Evolutionary conservation across 2,797 vertebrate species (phyloP).

Genomic region (Chelmon rostratus): DNA sequence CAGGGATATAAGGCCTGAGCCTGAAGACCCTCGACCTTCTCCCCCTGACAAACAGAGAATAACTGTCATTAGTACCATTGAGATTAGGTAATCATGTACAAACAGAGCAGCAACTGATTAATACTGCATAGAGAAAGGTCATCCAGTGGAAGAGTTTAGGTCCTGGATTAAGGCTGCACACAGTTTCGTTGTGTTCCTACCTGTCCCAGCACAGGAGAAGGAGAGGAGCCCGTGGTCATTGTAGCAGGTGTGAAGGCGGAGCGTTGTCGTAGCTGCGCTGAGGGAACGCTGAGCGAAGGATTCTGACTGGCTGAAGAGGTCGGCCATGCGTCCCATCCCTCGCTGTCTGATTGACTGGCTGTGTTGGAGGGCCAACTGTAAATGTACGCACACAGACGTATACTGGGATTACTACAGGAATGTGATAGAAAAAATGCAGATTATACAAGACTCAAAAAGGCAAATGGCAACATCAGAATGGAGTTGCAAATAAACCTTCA

Average conservation of each 20-base stretch:
- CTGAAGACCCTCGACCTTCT: constrained; percentile 98
- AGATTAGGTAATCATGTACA: neutral
- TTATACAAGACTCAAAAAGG: no score
- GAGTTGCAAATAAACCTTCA: no score
- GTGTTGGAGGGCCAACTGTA: constrained; percentile 92
- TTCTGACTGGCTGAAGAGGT: constrained; percentile 89
- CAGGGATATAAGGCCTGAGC: constrained; percentile 98
- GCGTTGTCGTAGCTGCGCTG: constrained; percentile 93
- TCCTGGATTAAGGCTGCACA: fast-evolving
- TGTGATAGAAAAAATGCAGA: neutral
- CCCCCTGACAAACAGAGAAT: constrained; percentile 85
- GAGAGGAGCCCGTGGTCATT: constrained; percentile 94
- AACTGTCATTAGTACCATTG: neutral
- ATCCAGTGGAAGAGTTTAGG: no score
- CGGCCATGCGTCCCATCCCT: constrained; percentile 97
- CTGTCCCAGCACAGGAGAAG: constrained; percentile 97
- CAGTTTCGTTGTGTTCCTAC: constrained; percentile 67
- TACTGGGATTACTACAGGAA: neutral
- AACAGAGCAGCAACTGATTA: neutral
- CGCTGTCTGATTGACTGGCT: constrained; percentile 90
- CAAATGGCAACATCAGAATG: no score
- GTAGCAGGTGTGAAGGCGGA: constrained; percentile 98
- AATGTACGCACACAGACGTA: neutral
- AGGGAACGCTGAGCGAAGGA: constrained; percentile 94
- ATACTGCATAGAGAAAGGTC: no score